Evolutionary conservation across 2,888 invertebrate species (phyloP), one percentile per base, ranked within the genome.

Genomic region (Orthosia incerta): DNA sequence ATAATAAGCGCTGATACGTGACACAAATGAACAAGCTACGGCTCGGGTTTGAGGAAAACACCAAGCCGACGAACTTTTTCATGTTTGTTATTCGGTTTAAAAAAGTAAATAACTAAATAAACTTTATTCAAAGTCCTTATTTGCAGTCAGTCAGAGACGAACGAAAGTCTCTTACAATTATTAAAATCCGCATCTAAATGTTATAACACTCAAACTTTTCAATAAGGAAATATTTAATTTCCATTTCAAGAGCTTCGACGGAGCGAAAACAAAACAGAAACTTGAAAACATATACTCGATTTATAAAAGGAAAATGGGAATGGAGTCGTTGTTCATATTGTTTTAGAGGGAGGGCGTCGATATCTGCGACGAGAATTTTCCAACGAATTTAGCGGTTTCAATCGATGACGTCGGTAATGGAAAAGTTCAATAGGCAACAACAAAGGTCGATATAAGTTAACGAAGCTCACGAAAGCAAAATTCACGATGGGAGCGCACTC

Each of bases 361-460:
- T 90, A 89, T 89, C 88, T 84, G 87, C 87, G 89, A 92, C 92
- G 91, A 89, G 85, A 94, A 94, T 94, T 94, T 94, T 95, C 93
- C 93, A 91, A 93, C 89, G 88, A 93, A 95, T 95, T 95, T 93
- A 91, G 94, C 93, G 94, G 94, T 95, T 94, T 93, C 93, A 93
- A 95, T 95, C 94, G 93, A 95, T 95, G 92, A 93, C 89, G 91
- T 91, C 86, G 89, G 93, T 96, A 95, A 96, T 95, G 94, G 94
- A 94, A 95, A 96, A 96, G 95, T 95, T 96, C 94, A 95, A 95
- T 95, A 94, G 92, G 93, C 91, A 95, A 94, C 94, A 95, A 95
- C 95, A 95, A 95, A 95, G 94, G 91, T 89, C 90, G 94, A 94
- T 93, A 95, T 93, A 95, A 95, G 94, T 95, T 95, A 96, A 95